Evolutionary conservation across 2,797 vertebrate genomes (phyloP).

Genomic region (Euthynnus affinis): DNA sequence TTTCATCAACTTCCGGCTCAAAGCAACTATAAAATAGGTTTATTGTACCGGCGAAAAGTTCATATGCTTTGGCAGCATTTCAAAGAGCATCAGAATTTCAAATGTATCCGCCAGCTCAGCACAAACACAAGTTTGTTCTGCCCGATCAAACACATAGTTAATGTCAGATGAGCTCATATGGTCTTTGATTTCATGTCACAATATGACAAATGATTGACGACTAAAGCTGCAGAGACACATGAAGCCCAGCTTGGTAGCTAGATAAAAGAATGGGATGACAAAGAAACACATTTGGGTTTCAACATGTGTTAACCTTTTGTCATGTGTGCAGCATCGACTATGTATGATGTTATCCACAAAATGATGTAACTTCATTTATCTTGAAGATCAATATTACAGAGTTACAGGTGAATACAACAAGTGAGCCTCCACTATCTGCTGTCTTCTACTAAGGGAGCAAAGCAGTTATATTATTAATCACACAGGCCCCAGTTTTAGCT

Average conservation of each 20-base stretch:
- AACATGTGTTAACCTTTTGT: constrained; percentile 61
- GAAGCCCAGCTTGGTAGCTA: constrained; percentile 61
- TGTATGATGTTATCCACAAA: constrained; percentile 7
- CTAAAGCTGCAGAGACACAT: constrained; percentile 65
- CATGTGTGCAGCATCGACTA: constrained; percentile 25
- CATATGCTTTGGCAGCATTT: constrained; percentile 72
- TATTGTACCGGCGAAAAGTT: constrained; percentile 53
- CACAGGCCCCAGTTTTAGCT: constrained; percentile 22
- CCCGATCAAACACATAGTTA: constrained; percentile 74
- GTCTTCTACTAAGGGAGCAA: constrained; percentile 25
- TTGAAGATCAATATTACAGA: not conserved
- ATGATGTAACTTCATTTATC: not conserved
- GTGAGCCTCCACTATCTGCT: constrained; percentile 9
- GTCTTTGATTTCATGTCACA: constrained; percentile 75
- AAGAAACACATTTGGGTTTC: constrained; percentile 57
- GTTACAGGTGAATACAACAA: constrained; percentile 4
- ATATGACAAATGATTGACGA: constrained; percentile 72
- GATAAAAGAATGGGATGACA: constrained; percentile 66
- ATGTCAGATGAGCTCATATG: constrained; percentile 68
- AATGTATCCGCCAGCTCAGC: constrained; percentile 65
- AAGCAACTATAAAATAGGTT: constrained; percentile 54
- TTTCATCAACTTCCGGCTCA: constrained; percentile 57
- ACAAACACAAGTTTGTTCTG: constrained; percentile 50
- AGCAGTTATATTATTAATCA: constrained; percentile 30
- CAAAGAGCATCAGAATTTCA: constrained; percentile 71